Evolutionary conservation across 1,140 invertebrate species (phyloP).

Genomic region (Papilio helenus): DNA sequence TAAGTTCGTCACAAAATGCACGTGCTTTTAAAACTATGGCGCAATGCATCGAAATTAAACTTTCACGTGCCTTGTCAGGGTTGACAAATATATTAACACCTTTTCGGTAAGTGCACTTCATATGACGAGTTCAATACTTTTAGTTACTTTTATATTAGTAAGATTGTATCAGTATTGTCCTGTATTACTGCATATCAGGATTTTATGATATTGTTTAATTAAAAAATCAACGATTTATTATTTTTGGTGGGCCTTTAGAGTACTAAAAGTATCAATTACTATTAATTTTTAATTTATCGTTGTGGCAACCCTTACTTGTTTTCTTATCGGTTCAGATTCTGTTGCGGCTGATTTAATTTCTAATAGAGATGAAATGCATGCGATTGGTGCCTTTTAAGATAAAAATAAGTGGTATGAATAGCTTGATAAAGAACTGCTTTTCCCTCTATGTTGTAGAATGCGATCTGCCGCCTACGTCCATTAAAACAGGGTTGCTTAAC

Average conservation of each 20-base stretch:
- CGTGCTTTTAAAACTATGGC: conserved; percentile 22
- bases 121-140: background rate
- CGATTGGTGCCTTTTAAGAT: background rate
- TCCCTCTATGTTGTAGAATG: conserved; percentile 6
- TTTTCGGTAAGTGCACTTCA: background rate
- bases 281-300: background rate
- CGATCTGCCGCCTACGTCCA: background rate
- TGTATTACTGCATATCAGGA: too few species aligned
- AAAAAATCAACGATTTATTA: too few species aligned
- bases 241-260: background rate
- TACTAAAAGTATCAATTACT: too few species aligned
- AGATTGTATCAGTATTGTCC: too few species aligned
- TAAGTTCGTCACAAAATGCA: conserved; percentile 26
- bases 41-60: conserved; percentile 11
- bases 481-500: conserved; percentile 2
- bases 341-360: conserved; percentile 23
- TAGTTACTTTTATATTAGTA: too few species aligned
- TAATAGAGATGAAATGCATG: conserved; percentile 28
- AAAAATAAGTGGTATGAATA: background rate
- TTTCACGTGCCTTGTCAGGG: conserved; percentile 22
- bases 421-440: background rate
- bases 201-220: too few species aligned
- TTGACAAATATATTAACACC: background rate
- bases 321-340: background rate
- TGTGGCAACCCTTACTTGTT: background rate